These are phyloP conservation scores for Bombus pyrosoma DNA, from an alignment of 1,140 invertebrate genomes.

Conservation along the genomic window DNA sequence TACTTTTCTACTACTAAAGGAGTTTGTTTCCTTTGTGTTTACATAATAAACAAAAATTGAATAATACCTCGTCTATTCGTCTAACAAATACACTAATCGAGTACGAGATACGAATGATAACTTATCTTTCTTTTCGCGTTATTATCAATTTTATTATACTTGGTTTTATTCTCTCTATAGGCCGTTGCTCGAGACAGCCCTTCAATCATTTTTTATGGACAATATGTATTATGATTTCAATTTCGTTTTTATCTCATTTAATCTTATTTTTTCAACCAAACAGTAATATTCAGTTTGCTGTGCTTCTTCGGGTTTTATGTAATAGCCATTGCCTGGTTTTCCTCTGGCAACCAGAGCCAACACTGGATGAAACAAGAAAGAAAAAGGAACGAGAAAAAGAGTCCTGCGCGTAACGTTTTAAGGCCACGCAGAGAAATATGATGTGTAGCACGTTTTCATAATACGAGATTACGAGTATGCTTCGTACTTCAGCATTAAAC, in stretches of 20 bases:
- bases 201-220: neutral
- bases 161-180: neutral
- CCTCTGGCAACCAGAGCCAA: conserved; percentile 38
- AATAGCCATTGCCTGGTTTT: conserved; percentile 52
- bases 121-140: neutral
- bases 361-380: neutral
- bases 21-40: neutral
- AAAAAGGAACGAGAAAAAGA: neutral
- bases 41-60: neutral
- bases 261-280: conserved; percentile 15
- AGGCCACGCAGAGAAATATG: conserved; percentile 18
- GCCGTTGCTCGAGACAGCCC: neutral
- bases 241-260: neutral
- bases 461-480: neutral
- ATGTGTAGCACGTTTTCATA: neutral
- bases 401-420: conserved; percentile 29
- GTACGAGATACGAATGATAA: too few species aligned
- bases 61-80: neutral
- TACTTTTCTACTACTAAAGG: neutral
- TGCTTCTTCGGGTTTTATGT: conserved; percentile 53
- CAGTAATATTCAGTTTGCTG: conserved; percentile 51
- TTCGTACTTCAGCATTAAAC: neutral
- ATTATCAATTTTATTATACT: neutral
- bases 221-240: neutral
- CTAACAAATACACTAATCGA: neutral